These are phyloP conservation scores for Brachionus koreanus DNA, from an alignment of 1,140 invertebrate species.

Conservation along the genomic window DNA sequence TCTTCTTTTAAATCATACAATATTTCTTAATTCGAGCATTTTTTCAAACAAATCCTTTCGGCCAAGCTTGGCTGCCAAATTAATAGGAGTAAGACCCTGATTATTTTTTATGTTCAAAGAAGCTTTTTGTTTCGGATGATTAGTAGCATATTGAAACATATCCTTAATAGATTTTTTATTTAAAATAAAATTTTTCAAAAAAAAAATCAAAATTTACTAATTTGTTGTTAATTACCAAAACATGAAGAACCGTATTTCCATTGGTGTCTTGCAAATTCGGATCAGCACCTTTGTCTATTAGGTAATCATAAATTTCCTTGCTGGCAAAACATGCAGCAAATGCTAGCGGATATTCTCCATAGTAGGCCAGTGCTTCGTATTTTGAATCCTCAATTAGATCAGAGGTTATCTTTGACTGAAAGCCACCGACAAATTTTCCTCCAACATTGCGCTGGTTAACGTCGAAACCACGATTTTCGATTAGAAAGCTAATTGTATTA, in stretches of 20 bases:
- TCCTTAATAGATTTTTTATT: conserved; percentile 64
- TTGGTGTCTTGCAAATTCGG: conserved; percentile 73
- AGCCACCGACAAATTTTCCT: conserved; percentile 68
- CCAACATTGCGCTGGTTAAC: conserved; percentile 86
- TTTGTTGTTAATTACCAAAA: conserved; percentile 95
- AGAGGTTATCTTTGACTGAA: conserved; percentile 61
- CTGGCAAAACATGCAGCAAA: conserved; percentile 95
- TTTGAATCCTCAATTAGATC: conserved; percentile 6
- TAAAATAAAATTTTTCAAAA: not conserved
- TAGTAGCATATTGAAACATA: conserved; percentile 94
- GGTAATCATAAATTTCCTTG: conserved; percentile 92
- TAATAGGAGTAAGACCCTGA: conserved; percentile 87
- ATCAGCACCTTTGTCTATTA: conserved; percentile 82
- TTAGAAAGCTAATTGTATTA: conserved; percentile 84
- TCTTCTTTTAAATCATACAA: conserved; percentile 54
- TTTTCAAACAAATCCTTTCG: conserved; percentile 90
- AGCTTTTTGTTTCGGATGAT: conserved; percentile 85
- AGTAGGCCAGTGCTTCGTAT: conserved; percentile 73
- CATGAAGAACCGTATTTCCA: conserved; percentile 89
- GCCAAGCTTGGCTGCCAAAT: conserved; percentile 89
- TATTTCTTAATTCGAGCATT: conserved; percentile 89
- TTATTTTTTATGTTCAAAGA: conserved; percentile 71
- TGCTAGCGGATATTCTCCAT: conserved; percentile 89
- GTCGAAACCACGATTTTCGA: conserved; percentile 76
- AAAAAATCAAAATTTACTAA: conserved; percentile 65